Evolutionary conservation across 2,797 vertebrate species (phyloP).

Genomic region (Natrix natrix): DNA sequence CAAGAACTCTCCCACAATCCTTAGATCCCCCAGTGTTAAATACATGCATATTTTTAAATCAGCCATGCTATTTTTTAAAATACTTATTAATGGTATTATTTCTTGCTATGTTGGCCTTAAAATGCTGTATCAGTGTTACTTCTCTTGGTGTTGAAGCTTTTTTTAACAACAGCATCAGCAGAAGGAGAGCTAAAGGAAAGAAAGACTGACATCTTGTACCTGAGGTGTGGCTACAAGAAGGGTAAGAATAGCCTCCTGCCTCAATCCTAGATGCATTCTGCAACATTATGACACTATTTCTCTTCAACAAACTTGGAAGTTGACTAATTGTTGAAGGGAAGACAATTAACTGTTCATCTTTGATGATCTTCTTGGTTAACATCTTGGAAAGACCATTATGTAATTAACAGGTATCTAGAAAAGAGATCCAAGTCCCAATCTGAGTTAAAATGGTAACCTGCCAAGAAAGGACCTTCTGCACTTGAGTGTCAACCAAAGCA

Average conservation of each 20-base stretch:
- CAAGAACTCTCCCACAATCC: background rate
- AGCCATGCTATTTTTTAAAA: background rate
- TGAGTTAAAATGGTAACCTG: background rate
- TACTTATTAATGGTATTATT: background rate
- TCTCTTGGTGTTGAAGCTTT: constrained; percentile 49
- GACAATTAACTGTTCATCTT: background rate
- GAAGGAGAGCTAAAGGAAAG: constrained; percentile 41
- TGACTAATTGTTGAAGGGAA: background rate
- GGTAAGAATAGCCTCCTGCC: background rate
- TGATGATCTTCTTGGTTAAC: background rate
- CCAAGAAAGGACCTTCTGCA: background rate
- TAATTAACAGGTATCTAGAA: background rate
- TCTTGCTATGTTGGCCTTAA: background rate
- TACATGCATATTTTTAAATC: background rate
- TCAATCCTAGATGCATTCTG: background rate
- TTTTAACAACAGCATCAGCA: constrained; percentile 43
- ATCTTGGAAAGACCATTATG: background rate
- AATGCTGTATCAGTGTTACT: constrained; percentile 24
- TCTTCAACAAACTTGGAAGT: background rate
- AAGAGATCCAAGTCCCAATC: background rate
- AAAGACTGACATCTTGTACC: constrained; percentile 47
- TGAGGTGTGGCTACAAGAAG: background rate
- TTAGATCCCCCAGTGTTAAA: background rate
- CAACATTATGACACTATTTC: background rate
- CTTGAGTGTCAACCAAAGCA: background rate